Evolutionary conservation across 2,113 vertebrate genomes (phyloP).

Genomic region (Otolemur garnettii): DNA sequence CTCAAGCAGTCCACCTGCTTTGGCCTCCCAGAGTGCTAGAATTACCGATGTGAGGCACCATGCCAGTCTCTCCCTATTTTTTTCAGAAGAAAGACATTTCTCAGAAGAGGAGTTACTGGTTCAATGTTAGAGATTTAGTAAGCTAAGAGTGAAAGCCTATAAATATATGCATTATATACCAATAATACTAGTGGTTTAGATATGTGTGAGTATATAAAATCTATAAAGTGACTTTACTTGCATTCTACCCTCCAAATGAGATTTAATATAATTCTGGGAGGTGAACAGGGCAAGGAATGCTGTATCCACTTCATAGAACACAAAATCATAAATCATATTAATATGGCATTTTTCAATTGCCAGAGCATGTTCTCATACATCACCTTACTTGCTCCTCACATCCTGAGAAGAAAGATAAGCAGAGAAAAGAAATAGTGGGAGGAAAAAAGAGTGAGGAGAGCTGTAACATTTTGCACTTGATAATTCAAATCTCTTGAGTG

Average conservation of each 20-base stretch:
- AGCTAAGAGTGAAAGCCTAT: neutral
- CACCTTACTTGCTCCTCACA: neutral
- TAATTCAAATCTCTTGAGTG: neutral
- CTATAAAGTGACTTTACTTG: constrained; percentile 40
- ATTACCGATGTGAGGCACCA: no score
- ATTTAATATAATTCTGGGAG: neutral
- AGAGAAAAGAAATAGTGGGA: neutral
- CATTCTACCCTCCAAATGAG: neutral
- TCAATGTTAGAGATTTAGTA: neutral
- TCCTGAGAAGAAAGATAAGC: neutral
- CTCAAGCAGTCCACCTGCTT: no score
- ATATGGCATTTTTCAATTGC: neutral
- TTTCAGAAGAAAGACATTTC: neutral
- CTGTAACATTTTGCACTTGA: no score
- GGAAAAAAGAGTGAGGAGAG: neutral
- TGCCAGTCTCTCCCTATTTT: neutral
- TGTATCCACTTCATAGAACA: constrained; percentile 3
- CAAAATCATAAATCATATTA: neutral
- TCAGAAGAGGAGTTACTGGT: neutral
- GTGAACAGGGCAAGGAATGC: neutral
- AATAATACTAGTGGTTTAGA: constrained; percentile 50
- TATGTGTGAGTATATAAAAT: constrained; percentile 39
- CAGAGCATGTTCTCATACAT: neutral
- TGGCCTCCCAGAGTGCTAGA: no score
- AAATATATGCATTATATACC: constrained; percentile 62